Evolutionary conservation across 2,888 invertebrate genomes (phyloP).

Genomic region (Apoderus coryli): DNA sequence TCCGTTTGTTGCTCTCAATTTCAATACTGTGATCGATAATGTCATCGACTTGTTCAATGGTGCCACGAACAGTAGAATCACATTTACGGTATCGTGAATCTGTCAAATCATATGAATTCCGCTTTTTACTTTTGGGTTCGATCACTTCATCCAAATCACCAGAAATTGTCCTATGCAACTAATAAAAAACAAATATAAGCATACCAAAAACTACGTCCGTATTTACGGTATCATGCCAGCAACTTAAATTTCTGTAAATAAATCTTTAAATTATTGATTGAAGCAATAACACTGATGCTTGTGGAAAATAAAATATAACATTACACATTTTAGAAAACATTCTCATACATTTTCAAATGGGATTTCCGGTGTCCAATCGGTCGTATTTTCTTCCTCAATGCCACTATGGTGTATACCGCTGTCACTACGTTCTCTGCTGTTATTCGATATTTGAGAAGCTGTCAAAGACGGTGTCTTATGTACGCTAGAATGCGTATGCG

Average conservation of each 20-base stretch:
- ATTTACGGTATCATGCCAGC: too few relatives aligned
- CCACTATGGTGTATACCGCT: slow-evolving; percentile 35
- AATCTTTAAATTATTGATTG: too few relatives aligned
- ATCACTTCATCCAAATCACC: slow-evolving; percentile 29
- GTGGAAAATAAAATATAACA: slow-evolving; percentile 2
- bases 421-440: slow-evolving; percentile 29
- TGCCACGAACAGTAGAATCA: too few relatives aligned
- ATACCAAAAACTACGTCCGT: too few relatives aligned
- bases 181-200: slow-evolving; percentile 13
- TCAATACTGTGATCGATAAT: slow-evolving; percentile 76
- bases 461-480: slow-evolving; percentile 32
- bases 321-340: too few relatives aligned
- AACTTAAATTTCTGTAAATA: too few relatives aligned
- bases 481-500: slow-evolving; percentile 23
- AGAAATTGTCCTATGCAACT: slow-evolving; percentile 29
- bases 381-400: slow-evolving; percentile 62
- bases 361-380: slow-evolving; percentile 84
- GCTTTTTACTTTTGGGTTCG: slow-evolving; percentile 23
- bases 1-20: slow-evolving; percentile 78
- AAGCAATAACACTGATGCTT: too few relatives aligned
- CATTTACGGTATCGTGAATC: too few relatives aligned
- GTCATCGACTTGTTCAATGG: slow-evolving; percentile 54
- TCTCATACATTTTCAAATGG: slow-evolving; percentile 79
- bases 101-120: too few relatives aligned
- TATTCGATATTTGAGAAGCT: slow-evolving; percentile 21